A percentile compares a stretch with the other conserved stretches of the same genome.
Evolutionary conservation across 2,797 vertebrate genomes (phyloP).

Genomic region (Mycteria americana): DNA sequence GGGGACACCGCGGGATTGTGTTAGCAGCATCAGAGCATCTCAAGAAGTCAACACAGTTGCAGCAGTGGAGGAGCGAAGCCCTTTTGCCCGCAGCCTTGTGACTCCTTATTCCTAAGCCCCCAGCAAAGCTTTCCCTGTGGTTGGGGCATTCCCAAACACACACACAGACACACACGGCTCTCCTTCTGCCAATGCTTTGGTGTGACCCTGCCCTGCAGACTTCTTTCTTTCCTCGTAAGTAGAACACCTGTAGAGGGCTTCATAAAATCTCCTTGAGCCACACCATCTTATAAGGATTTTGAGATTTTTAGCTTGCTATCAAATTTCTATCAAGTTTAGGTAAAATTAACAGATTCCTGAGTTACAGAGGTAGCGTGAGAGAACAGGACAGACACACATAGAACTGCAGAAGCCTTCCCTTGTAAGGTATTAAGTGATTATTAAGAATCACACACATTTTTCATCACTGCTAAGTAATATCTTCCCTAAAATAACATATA

Average conservation of each 20-base stretch:
- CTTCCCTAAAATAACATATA: background rate
- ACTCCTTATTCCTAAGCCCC: background rate
- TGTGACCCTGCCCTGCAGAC: background rate
- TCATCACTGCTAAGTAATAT: background rate
- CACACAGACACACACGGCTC: accelerated
- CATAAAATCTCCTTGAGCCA: background rate
- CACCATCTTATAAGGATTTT: background rate
- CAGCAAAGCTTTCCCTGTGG: background rate
- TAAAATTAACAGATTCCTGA: background rate
- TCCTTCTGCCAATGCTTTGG: background rate
- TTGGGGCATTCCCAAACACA: background rate
- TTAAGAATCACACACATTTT: background rate
- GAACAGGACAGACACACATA: background rate
- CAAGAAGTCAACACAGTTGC: background rate
- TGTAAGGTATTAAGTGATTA: background rate
- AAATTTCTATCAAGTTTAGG: background rate
- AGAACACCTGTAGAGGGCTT: background rate
- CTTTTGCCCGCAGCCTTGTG: background rate
- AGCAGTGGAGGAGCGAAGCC: background rate
- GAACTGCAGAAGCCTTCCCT: background rate
- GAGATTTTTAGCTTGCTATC: background rate
- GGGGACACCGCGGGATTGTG: accelerated
- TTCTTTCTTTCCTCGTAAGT: background rate
- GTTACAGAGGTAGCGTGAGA: background rate
- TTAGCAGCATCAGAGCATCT: background rate